Evolutionary conservation across 2,113 vertebrate species (phyloP).

Genomic region (Heterocephalus glaber): DNA sequence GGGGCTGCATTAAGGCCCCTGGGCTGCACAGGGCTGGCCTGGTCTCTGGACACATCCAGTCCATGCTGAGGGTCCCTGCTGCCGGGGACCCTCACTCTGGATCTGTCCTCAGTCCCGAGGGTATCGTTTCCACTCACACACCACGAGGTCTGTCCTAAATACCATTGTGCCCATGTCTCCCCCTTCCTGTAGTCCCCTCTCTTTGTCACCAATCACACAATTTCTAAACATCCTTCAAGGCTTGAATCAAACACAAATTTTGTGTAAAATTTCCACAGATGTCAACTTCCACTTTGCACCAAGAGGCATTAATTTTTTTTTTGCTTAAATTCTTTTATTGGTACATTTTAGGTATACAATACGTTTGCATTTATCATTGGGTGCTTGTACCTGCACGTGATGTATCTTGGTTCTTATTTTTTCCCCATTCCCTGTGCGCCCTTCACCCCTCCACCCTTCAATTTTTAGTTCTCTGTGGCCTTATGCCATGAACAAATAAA

Average conservation of each 20-base stretch:
- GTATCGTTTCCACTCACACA: fast-evolving
- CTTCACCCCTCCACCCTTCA: too few relatives aligned
- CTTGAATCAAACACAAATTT: neutral
- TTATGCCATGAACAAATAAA: fast-evolving
- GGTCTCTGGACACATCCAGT: too few relatives aligned
- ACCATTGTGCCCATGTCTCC: fast-evolving
- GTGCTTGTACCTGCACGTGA: too few relatives aligned
- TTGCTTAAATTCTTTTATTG: too few relatives aligned
- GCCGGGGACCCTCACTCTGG: fast-evolving
- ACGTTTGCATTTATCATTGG: too few relatives aligned
- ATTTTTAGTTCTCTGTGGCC: neutral
- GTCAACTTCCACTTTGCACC: neutral
- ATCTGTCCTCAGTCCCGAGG: neutral
- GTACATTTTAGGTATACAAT: too few relatives aligned
- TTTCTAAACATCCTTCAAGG: neutral
- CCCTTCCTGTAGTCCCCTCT: too few relatives aligned
- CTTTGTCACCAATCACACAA: neutral
- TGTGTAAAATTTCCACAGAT: neutral
- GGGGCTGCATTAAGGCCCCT: neutral
- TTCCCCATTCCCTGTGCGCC: too few relatives aligned
- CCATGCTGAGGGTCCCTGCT: neutral
- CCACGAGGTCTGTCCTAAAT: fast-evolving
- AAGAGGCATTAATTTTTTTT: neutral
- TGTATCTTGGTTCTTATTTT: too few relatives aligned
- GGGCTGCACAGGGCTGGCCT: too few relatives aligned